Base-by-base conservation (phyloP, 1,140 invertebrate species). In the Papilio dardanus region DNA sequence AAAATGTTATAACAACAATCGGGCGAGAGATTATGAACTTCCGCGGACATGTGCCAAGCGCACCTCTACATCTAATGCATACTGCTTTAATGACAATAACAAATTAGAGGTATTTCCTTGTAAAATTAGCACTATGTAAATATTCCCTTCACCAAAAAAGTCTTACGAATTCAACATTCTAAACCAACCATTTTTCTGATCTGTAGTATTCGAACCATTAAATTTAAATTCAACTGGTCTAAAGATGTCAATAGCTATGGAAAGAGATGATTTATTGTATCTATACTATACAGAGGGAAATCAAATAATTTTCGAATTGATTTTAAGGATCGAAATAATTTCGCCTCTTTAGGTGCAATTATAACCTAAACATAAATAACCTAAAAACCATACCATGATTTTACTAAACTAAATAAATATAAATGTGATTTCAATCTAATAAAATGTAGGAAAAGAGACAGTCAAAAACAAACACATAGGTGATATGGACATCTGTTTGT, bases 1-100 rank as follows among this genome's bases (percentile, higher is more conserved):
- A 69, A 83, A 80, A 79, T 74, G 82, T 82, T 84, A 83, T 73
- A 79, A 87, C 84, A 85, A 87, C 83, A 82, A 84, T 81, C 77
- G 69, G 62, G 71, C 77, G 75, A 76, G 78, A 80, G 79, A 76
- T 77, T 73, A 65, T 46, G 69, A 76, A 84, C 81, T 85, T 85
- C 84, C 83, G 79, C 21, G 33, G 69, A 42, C 69, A 42, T 71
- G 21, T 71, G 69, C 69, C 37, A 71, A 50, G 54, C 54, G 24
- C 54, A 62, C 54, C 54, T 62, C 54, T 28, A 62, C 10, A 28
- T 28, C 7, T 24, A 21, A 12, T 54, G 50, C 50, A 24, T 2
- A 24, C 7, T 54, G 21, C 0, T 54, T 21, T 54, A 21, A 24
- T 54, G 21, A 10, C 24, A 28, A 58, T 58, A 58, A 28, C 1